Evolutionary conservation across 2,888 invertebrate genomes (phyloP).

Genomic region (Calephelis perditalis): DNA sequence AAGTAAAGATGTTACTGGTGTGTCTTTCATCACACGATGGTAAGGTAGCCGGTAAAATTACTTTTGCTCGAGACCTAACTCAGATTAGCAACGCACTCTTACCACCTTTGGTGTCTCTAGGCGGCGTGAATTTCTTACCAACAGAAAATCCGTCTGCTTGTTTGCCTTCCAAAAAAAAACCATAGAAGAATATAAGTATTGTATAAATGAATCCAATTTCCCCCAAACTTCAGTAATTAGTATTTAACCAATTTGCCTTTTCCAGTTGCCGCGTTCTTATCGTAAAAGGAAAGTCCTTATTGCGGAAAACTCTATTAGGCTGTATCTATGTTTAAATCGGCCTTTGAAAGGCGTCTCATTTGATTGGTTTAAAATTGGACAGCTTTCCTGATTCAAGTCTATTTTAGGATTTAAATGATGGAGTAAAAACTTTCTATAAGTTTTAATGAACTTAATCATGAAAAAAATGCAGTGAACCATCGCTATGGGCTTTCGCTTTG

Average conservation of each 20-base stretch:
- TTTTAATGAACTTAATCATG: neutral
- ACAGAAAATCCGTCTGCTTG: no score
- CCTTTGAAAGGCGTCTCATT: neutral
- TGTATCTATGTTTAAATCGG: neutral
- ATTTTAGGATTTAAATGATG: neutral
- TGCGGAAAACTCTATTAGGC: constrained; percentile 11
- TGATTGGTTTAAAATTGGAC: constrained; percentile 1
- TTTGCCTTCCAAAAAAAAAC: no score
- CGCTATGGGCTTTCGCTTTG: no score
- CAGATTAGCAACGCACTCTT: no score
- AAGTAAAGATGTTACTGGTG: no score
- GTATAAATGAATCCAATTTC: neutral
- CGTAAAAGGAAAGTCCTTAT: constrained; percentile 1
- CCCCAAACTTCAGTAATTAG: neutral
- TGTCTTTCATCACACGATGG: no score
- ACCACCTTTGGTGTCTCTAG: no score
- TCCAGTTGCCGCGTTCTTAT: neutral
- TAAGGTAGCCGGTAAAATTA: no score
- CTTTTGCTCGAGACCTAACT: no score
- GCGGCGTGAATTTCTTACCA: no score
- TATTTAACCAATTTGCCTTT: constrained; percentile 3
- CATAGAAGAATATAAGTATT: no score
- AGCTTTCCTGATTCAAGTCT: constrained; percentile 1
- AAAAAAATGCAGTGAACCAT: no score
- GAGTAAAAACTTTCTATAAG: neutral